Conservation (phyloP, 1,140 invertebrate species). For the Diachasma alloeum region DNA sequence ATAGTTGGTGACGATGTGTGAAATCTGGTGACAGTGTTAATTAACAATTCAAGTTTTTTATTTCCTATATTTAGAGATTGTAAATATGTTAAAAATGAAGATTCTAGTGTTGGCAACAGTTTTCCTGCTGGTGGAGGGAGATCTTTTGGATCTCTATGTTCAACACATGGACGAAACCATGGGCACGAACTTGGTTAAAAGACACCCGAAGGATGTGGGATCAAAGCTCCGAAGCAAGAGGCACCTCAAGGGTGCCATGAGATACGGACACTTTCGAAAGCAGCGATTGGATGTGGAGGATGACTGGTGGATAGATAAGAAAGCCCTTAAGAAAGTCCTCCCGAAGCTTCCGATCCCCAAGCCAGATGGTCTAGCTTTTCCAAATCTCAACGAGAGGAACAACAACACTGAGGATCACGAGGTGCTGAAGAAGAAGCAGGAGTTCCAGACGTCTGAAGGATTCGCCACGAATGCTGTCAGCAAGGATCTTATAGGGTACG, state of each 20-base stretch:
- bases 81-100: conserved; percentile 27
- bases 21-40: background rate
- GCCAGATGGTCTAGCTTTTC: conserved; percentile 48
- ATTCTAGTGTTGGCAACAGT: conserved; percentile 37
- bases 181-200: conserved; percentile 46
- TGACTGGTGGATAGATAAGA: conserved; percentile 40
- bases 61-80: background rate
- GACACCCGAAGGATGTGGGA: conserved; percentile 29
- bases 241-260: conserved; percentile 38
- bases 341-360: conserved; percentile 6
- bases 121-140: conserved; percentile 41
- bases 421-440: conserved; percentile 32
- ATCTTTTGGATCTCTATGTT: conserved; percentile 60
- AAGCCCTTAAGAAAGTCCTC: conserved; percentile 32
- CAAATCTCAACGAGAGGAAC: conserved; percentile 47
- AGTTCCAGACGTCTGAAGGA: background rate
- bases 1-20: background rate
- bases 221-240: conserved; percentile 39
- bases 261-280: conserved; percentile 44
- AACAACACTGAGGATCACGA: conserved; percentile 41
- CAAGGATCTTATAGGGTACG: background rate
- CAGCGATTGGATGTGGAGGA: conserved; percentile 55
- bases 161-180: conserved; percentile 63
- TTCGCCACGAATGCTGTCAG: background rate
- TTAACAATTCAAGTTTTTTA: background rate